phyloP scores from a whole-genome alignment of 2,888 invertebrate genomes.

The Atherix ibis region DNA sequence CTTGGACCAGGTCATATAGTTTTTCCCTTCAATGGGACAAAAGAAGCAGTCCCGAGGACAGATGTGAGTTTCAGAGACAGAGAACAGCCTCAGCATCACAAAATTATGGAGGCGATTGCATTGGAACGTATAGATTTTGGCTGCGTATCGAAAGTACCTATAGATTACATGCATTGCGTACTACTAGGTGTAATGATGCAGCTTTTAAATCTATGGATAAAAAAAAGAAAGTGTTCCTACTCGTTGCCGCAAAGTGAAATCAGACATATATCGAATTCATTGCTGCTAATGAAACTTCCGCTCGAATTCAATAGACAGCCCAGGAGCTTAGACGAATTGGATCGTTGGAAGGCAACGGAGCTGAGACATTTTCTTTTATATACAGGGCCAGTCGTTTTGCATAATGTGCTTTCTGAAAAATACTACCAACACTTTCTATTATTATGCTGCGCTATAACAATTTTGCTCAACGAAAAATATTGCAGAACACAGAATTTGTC shows the following conservation, averaged over 20 bases:
- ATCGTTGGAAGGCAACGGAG: background rate
- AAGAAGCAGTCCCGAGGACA: too few species aligned
- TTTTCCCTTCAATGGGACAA: too few species aligned
- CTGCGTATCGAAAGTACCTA: background rate
- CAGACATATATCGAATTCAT: background rate
- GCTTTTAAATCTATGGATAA: background rate
- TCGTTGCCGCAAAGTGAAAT: background rate
- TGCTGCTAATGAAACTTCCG: background rate
- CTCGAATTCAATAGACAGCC: background rate
- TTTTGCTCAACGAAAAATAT: background rate
- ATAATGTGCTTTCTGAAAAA: background rate
- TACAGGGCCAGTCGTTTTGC: background rate
- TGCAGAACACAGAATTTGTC: background rate
- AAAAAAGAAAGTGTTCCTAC: background rate
- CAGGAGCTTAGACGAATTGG: background rate
- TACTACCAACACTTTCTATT: background rate
- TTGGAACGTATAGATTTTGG: background rate
- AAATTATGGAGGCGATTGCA: background rate
- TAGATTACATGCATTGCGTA: background rate
- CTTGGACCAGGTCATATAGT: too few species aligned
- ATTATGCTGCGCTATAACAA: constrained; percentile 1
- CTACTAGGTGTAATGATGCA: background rate
- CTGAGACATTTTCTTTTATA: constrained; percentile 1
- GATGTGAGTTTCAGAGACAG: too few species aligned
- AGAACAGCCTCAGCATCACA: too few species aligned